Conservation (phyloP, 2,113 vertebrate species). For the Hemiprocne comata region DNA sequence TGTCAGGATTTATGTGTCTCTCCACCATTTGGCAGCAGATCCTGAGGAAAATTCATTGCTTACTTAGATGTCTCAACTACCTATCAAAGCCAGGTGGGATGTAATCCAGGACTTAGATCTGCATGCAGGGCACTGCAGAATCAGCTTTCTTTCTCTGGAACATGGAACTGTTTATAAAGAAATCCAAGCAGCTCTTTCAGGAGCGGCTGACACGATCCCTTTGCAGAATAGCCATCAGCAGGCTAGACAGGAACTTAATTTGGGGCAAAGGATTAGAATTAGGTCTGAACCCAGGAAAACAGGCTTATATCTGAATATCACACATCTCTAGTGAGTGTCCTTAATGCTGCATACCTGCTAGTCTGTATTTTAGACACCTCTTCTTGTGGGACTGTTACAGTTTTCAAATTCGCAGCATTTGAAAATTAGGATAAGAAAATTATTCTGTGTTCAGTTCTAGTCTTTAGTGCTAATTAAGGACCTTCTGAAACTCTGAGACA, state of each 20-base stretch:
- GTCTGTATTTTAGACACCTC: neutral
- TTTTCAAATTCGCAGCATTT: neutral
- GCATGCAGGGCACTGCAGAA: neutral
- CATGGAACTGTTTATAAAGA: neutral
- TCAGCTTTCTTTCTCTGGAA: neutral
- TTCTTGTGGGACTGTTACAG: neutral
- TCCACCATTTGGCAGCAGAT: neutral
- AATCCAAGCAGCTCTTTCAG: neutral
- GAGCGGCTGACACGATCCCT: neutral
- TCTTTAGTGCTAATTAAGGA: neutral
- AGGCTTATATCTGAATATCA: neutral
- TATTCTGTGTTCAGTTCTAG: neutral
- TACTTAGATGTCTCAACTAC: neutral
- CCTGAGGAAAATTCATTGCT: slow-evolving; percentile 11
- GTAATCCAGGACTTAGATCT: slow-evolving; percentile 2
- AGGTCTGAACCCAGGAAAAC: neutral
- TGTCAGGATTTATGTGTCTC: slow-evolving; percentile 41
- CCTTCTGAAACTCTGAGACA: neutral
- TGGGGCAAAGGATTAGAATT: neutral
- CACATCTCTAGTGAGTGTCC: neutral
- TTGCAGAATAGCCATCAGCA: neutral
- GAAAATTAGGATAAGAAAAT: neutral
- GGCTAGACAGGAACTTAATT: neutral
- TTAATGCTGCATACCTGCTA: neutral
- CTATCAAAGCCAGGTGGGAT: slow-evolving; percentile 13